Base-by-base conservation (phyloP, 2,888 invertebrate genomes). In the Dryadula phaetusa region DNA sequence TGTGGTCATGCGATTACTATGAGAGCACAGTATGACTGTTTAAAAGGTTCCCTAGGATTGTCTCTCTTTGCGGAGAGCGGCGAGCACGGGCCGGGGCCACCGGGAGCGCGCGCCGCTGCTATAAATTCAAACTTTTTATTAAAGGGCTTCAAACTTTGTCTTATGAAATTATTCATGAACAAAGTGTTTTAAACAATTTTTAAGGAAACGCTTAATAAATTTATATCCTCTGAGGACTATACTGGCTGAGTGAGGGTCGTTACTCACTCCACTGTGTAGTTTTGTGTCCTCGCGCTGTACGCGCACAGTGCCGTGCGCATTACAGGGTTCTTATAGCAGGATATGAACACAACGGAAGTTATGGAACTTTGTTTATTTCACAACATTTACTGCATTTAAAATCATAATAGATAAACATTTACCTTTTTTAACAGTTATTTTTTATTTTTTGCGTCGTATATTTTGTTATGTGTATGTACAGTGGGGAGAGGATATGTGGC, bases 81-180 rank as follows among this genome's bases (percentile, higher is more conserved):
- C 18, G 46, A 4, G 0, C 6, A 10, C 4, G 1, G 12, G 10
- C 20, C 20, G 6, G 10, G 1, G 2, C 12, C 22, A 3, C 12
- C 4, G 20, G n/a, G n/a, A n/a, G n/a, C 14, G 20, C 46, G 14
- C 5, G 32, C 8, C 52, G 16, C 10, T 18, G 18, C 18, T 10
- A 32, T 52, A 52, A 52, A 32, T 32, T 18, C 10, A 12, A 52
- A 28, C 28, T 52, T 52, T 28, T 25, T 52, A 10, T 52, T 28
- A 32, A 46, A 20, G 20, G 46, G 46, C 22, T 46, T 2, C 10
- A 6, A 46, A 46, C 46, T 46, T 46, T 22, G 20, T 22, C 46
- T 46, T 46, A 12, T 46, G 12, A 46, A 46, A 46, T 46, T 46
- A 22, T 46, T 46, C 12, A 20, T 46, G 22, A 46, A 20, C 20